Evolutionary conservation across 2,113 vertebrate genomes (phyloP), one percentile per base, ranked within the genome.

Genomic region (Cyphomyrus plagiostoma): DNA sequence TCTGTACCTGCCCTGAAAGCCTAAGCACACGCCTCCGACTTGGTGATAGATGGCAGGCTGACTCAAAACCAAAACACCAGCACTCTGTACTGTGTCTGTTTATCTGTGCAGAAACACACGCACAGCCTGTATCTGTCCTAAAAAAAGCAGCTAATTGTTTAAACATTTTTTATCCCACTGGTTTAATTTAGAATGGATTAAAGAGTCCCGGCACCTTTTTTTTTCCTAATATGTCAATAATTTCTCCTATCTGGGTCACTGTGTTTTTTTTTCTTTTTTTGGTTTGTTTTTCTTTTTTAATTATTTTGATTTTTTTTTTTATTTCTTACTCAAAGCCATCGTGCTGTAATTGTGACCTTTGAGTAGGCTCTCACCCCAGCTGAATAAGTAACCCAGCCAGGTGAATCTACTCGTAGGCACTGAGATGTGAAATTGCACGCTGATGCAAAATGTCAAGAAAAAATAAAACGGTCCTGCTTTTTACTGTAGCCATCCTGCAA

Each of bases 341-440:
- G n/a, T 62, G 85, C 89, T 90, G 46, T 84, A 80, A 74, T 88
- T 42, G 86, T 90, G 89, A 91, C 88, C 90, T 91, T 90, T 90
- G 87, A 89, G 90, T 70, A 35, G 89, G 74, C 87, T 35, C 66
- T 89, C 15, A 53, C 26, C 70, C n/a, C 49, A 30, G 10, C 48
- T 45, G 45, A 70, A 21, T 70, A 39, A 74, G 39, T 89, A 88
- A 46, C 48, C 84, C 48, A 77, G 89, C 84, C 84, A 87, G 56
- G 83, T 50, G 58, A 74, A 52, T 86, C 58, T 87, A 58, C 26
- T 84, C 84, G 10, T 70, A 85, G 30, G 35, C 89, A 85, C 89
- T 85, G 77, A 62, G 80, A 83, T 89, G 89, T 89, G 89, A 89
- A 89, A 89, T 89, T 89, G 89, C 77, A 89, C 52, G 42, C 50